These are phyloP conservation scores for Sesamia nonagrioides DNA, from an alignment of 1,140 invertebrate genomes.

Conservation along the genomic window DNA sequence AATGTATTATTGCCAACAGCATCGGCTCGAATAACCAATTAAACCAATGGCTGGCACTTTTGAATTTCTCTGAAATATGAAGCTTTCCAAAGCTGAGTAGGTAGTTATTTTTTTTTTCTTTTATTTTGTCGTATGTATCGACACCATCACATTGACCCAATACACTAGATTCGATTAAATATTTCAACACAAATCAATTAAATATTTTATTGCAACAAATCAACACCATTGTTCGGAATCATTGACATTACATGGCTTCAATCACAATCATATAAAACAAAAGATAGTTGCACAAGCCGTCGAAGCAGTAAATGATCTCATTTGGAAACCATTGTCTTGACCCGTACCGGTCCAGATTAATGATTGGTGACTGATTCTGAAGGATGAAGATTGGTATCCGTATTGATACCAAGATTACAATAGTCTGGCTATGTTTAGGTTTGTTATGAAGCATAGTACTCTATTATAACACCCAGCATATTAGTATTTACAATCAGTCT, in stretches of 20 bases:
- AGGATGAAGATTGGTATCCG: conserved; percentile 69
- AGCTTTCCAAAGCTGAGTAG: too few species aligned
- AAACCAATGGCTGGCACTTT: too few species aligned
- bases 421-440: conserved; percentile 29
- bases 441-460: neutral
- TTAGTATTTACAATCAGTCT: too few species aligned
- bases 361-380: conserved; percentile 66
- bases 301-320: conserved; percentile 74
- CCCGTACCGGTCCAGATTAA: conserved; percentile 61
- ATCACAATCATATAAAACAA: conserved; percentile 57
- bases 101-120: too few species aligned
- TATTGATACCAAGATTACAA: conserved; percentile 62
- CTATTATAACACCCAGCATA: neutral
- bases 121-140: neutral
- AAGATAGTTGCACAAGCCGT: conserved; percentile 66
- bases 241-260: conserved; percentile 13
- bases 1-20: neutral
- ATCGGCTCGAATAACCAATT: neutral
- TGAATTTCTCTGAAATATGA: too few species aligned
- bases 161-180: neutral
- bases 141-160: neutral
- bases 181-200: conserved; percentile 10
- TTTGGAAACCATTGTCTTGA: conserved; percentile 64
- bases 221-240: conserved; percentile 8
- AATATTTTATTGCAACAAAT: conserved; percentile 17